Base-by-base conservation (phyloP, 2,113 vertebrate genomes). In the Cynocephalus volans region DNA sequence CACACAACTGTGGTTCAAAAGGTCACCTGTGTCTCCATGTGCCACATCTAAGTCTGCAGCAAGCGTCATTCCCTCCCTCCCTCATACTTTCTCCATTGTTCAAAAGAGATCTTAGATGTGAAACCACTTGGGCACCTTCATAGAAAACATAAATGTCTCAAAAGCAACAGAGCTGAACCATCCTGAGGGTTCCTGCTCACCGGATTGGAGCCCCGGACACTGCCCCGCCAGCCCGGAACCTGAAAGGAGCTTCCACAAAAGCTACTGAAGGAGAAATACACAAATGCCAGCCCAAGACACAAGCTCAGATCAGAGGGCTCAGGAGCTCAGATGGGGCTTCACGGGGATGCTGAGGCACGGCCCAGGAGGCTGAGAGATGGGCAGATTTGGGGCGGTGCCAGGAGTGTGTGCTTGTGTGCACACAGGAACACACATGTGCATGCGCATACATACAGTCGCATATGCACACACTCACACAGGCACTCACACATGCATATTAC, bases 191-290 rank as follows among this genome's bases (percentile, higher is more conserved):
- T 58, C 77, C 50, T 14, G 50, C 11, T 0, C 11, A 31, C 50
- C 28, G 1, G 26, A 52, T 4, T 2, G 21, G 45, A 31, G 56
- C 4, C 28, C 41, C 4, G 6, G 12, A n/a, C 0, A 1, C 41
- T 12, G 15, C 26, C 50, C 8, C 15, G 69, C 54, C 86, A 10
- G 72, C 12, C 18, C 18, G 12, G 11, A 36, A 21, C 52, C 54
- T 7, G 11, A 11, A 6, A 6, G 36, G 72, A 23, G 26, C n/a
- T 48, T 50, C 11, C 11, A 4, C 0, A 0, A 8, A 48, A 14
- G 11, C 24, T 18, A 36, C 5, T 9, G 36, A 31, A 26, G 17
- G 31, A 67, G 24, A 50, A 14, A 15, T 36, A 60, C 50, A 26
- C 8, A 23, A n/a, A 31, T 18, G 0, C 21, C 0, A 0, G 1